A percentile compares a stretch with the other conserved stretches of the same genome.
Evolutionary conservation across 1,140 invertebrate genomes (phyloP).

Genomic region (Drosophila ananassae): DNA sequence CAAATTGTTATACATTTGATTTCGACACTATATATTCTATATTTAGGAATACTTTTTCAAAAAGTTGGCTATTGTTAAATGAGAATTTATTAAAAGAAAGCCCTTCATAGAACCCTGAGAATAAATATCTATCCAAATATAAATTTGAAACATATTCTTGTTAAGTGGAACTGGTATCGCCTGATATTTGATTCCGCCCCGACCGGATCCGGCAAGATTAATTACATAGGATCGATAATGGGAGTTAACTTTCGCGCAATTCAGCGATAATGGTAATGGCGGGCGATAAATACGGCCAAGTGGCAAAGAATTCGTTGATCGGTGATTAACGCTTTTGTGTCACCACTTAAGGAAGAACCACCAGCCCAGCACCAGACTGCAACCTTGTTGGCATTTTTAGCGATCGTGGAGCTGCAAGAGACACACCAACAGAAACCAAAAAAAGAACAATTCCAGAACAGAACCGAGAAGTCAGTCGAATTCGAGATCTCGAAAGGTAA

Average conservation of each 20-base stretch:
- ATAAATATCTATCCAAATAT: neutral
- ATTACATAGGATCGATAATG: slow-evolving; percentile 37
- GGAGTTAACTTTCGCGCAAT: slow-evolving; percentile 36
- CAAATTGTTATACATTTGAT: neutral
- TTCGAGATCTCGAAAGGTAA: slow-evolving; percentile 56
- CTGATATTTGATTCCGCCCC: slow-evolving; percentile 6
- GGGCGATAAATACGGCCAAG: slow-evolving; percentile 34
- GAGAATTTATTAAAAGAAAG: no score
- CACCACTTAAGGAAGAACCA: slow-evolving; percentile 29
- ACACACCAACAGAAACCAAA: slow-evolving; percentile 8
- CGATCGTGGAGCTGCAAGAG: slow-evolving; percentile 20
- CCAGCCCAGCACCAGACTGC: neutral
- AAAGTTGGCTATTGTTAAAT: no score
- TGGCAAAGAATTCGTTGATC: slow-evolving; percentile 37
- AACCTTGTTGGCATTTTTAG: slow-evolving; percentile 12
- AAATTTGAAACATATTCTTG: neutral
- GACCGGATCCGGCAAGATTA: slow-evolving; percentile 30
- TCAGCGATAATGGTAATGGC: slow-evolving; percentile 33
- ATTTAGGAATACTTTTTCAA: no score
- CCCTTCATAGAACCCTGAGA: no score
- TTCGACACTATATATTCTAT: neutral
- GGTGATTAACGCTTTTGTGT: slow-evolving; percentile 39
- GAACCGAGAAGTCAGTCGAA: slow-evolving; percentile 30
- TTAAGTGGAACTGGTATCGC: neutral
- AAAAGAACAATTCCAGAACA: slow-evolving; percentile 12